Percentiles rank a stretch among this genome's conserved stretches.
phyloP scores from a whole-genome alignment of 2,113 vertebrate species.

The Megaleporinus macrocephalus region DNA sequence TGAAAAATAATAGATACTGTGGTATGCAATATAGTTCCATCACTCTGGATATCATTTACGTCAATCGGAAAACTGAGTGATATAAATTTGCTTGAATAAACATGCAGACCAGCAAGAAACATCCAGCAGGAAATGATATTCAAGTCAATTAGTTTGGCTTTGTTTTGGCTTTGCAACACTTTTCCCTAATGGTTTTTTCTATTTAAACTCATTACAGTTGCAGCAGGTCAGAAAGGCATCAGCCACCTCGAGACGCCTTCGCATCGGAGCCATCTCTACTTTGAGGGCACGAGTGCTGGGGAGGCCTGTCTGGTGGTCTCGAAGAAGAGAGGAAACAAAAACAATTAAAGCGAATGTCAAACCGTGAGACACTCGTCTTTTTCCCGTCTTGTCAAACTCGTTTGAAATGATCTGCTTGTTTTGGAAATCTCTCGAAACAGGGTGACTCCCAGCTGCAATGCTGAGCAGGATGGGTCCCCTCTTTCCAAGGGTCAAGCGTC shows the following conservation, averaged over 20 bases:
- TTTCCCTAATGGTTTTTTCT: background rate
- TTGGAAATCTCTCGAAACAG: background rate
- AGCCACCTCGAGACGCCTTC: background rate
- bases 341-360: conserved; percentile 25
- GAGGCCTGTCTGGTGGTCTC: background rate
- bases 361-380: background rate
- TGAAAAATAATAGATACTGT: conserved; percentile 12
- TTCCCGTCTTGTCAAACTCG: background rate
- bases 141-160: background rate
- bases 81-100: too few species aligned
- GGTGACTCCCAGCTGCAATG: background rate
- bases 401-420: background rate
- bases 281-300: background rate
- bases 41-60: background rate
- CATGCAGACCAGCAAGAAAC: too few species aligned
- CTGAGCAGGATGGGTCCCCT: too few species aligned
- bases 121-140: background rate
- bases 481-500: too few species aligned
- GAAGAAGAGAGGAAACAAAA: conserved; percentile 5
- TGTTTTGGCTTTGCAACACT: too few species aligned
- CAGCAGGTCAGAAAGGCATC: background rate
- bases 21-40: background rate
- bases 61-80: background rate
- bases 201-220: background rate
- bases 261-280: background rate